These are phyloP conservation scores for Nothocercus nigrocapillus DNA, from an alignment of 2,113 vertebrate species.

Conservation along the genomic window DNA sequence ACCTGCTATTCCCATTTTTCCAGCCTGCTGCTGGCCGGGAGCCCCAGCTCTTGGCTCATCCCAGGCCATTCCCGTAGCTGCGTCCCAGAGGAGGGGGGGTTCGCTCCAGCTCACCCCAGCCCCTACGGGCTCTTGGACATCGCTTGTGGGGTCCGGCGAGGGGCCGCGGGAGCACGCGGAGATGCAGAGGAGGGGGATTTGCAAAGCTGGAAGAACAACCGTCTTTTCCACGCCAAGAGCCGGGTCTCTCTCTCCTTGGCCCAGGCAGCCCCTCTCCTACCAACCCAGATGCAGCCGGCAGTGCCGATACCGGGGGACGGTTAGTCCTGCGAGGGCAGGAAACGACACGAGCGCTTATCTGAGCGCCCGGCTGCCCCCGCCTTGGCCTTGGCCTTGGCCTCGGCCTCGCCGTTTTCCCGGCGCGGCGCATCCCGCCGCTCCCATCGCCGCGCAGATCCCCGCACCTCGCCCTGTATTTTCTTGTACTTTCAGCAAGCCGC, in stretches of 20 bases:
- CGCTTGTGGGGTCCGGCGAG: no score
- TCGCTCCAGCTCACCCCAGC: no score
- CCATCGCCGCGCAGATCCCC: no score
- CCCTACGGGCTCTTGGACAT: no score
- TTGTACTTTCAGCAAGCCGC: no score
- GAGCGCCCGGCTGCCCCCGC: not conserved
- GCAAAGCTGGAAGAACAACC: not conserved
- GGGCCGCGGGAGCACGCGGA: not conserved
- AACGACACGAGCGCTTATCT: not conserved
- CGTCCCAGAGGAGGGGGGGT: not conserved
- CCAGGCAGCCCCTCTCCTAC: not conserved
- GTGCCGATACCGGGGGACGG: rapidly evolving
- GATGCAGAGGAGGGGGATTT: not conserved
- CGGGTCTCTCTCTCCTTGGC: not conserved
- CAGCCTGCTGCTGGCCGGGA: rapidly evolving
- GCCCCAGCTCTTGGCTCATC: not conserved
- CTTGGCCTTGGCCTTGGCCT: not conserved
- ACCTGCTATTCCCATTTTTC: not conserved
- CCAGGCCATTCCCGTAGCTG: no score
- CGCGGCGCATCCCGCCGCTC: not conserved
- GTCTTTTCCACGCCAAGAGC: not conserved
- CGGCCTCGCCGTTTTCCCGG: not conserved
- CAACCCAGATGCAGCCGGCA: rapidly evolving
- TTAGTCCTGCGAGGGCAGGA: rapidly evolving
- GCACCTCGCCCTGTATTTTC: no score